Evolutionary conservation across 1,140 invertebrate genomes (phyloP).

Genomic region (Phthorimaea operculella): DNA sequence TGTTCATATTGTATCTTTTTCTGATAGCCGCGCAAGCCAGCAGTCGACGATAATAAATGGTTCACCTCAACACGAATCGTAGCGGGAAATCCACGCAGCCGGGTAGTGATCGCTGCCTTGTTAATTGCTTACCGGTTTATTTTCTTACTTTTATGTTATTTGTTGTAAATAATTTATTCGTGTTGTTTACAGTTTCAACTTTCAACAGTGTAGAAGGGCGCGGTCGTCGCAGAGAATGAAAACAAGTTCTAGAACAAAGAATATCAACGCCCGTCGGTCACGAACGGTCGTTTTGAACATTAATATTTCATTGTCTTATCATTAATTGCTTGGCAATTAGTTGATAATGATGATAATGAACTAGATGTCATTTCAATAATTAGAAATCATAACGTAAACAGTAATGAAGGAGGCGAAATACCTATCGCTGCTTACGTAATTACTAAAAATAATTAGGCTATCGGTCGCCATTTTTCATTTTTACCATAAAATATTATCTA

Average conservation of each 20-base stretch:
- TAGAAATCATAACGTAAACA: too few species aligned
- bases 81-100: slow-evolving; percentile 63
- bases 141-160: slow-evolving; percentile 46
- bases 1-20: slow-evolving; percentile 30
- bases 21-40: slow-evolving; percentile 41
- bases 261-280: not conserved
- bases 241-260: slow-evolving; percentile 3
- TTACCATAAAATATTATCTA: too few species aligned
- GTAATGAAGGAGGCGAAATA: too few species aligned
- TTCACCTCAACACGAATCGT: slow-evolving; percentile 57
- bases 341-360: too few species aligned
- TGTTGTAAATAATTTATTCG: slow-evolving; percentile 15
- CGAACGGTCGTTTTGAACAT: too few species aligned
- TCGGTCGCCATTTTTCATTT: too few species aligned
- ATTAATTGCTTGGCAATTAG: too few species aligned
- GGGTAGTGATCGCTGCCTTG: slow-evolving; percentile 55
- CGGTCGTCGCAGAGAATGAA: not conserved
- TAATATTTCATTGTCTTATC: too few species aligned
- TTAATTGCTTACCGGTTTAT: slow-evolving; percentile 54
- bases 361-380: too few species aligned
- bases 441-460: too few species aligned
- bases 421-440: too few species aligned
- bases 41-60: slow-evolving; percentile 60
- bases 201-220: slow-evolving; percentile 8
- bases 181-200: slow-evolving; percentile 21